Base-by-base conservation (phyloP, 1,140 invertebrate species). In the Eciton burchellii region DNA sequence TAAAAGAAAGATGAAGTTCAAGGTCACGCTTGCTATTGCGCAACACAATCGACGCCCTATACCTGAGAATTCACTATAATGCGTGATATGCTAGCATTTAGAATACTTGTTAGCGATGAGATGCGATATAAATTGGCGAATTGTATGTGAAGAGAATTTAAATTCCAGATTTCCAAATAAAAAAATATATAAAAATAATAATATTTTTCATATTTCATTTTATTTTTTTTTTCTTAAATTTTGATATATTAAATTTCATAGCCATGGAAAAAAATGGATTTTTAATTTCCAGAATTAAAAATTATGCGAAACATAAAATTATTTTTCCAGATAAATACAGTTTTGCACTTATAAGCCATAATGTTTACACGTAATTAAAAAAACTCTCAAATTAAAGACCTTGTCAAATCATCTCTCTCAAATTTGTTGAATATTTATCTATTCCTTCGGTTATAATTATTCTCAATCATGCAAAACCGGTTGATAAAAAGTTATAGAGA, bases 1-100 rank as follows among this genome's bases (percentile, higher is more conserved):
- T 52, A 83, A 74, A 88, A 73, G 47, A 77, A 84, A 77, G 74
- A 84, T 57, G 63, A 79, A 76, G 79, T 86, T 79, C 65, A 84
- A 86, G 81, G 59, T 77, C 47, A 76, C 60, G 73, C 26, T 65
- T 29, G 73, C 73, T 76, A 62, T 76, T 76, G 73, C 73, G 73
- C 73, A 76, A 76, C 29, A 65, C 73, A 52, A 52, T 65, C 45
- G 29, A 14, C 19, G 29, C 29, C 29, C 73, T 21, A 29, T 65
- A 65, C 60, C 73, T 76, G 47, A 26, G 73, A 65, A 62, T 76
- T 52, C 26, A 49, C 72, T 9, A 45, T 43, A 52, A 74, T 65
- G 19, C 57, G 26, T 11, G 41, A 35, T 52, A 63, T 41, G 19
- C 14, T 14, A 54, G 26, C 14, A 43, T 45, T 14, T 16, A 1